phyloP scores from a whole-genome alignment of 2,113 vertebrate species.

The Cheirogaleus medius region DNA sequence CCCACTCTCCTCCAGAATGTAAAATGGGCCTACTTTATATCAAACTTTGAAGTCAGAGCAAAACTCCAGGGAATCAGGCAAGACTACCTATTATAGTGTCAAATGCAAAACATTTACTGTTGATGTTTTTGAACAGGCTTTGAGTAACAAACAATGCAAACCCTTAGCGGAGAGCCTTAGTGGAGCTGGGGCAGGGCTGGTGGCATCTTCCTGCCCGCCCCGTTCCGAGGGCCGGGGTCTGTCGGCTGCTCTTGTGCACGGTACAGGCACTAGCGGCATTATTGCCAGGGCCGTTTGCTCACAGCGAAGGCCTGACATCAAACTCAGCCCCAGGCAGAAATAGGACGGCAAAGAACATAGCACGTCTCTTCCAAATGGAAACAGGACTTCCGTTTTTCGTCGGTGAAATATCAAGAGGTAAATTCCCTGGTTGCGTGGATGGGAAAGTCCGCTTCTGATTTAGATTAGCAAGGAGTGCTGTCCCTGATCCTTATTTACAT shows the following conservation, averaged over 20 bases:
- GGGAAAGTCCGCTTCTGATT: background rate
- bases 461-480: background rate
- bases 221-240: fast-evolving
- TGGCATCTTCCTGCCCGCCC: background rate
- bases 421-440: background rate
- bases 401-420: background rate
- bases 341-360: background rate
- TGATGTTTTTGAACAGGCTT: background rate
- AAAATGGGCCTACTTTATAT: background rate
- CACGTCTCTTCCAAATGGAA: background rate
- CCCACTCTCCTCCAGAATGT: background rate
- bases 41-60: background rate
- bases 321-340: background rate
- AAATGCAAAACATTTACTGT: background rate
- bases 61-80: background rate
- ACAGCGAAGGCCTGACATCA: fast-evolving
- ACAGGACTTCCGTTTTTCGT: background rate
- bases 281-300: too few species aligned
- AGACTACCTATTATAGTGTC: background rate
- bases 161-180: too few species aligned
- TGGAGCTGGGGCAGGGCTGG: background rate
- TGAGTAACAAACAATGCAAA: background rate
- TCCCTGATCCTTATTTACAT: background rate
- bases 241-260: too few species aligned
- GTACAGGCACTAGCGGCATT: background rate